phyloP scores from a whole-genome alignment of 2,113 vertebrate genomes.

The Gopherus evgoodei region DNA sequence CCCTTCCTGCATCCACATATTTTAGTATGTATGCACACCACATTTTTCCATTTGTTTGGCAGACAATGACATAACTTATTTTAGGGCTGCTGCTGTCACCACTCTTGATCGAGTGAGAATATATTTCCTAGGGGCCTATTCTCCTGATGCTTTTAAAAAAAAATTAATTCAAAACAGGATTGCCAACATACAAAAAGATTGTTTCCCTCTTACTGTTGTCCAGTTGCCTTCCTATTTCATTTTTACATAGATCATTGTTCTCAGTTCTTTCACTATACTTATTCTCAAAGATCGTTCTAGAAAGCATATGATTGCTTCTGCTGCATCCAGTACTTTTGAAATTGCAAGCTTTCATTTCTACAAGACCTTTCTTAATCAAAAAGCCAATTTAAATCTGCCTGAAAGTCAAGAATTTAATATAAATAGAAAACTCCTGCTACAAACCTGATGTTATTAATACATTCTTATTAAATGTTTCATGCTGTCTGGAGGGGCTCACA shows the following conservation, averaged over 20 bases:
- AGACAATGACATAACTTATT: background rate
- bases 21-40: background rate
- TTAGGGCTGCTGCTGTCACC: background rate
- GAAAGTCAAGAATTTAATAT: background rate
- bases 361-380: background rate
- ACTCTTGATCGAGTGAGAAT: background rate
- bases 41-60: background rate
- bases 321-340: background rate
- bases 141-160: background rate
- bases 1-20: background rate
- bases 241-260: background rate
- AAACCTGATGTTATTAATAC: background rate
- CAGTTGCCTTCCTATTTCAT: background rate
- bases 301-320: background rate
- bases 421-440: background rate
- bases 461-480: background rate
- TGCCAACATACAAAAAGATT: accelerated
- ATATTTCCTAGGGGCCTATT: background rate
- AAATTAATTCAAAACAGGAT: background rate
- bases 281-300: background rate
- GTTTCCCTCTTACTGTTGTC: background rate
- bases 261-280: background rate
- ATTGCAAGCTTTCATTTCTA: background rate
- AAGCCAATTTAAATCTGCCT: background rate
- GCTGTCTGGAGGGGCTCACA: background rate